Base-by-base conservation (phyloP, 1,140 invertebrate genomes). In the Halesus radiatus region DNA sequence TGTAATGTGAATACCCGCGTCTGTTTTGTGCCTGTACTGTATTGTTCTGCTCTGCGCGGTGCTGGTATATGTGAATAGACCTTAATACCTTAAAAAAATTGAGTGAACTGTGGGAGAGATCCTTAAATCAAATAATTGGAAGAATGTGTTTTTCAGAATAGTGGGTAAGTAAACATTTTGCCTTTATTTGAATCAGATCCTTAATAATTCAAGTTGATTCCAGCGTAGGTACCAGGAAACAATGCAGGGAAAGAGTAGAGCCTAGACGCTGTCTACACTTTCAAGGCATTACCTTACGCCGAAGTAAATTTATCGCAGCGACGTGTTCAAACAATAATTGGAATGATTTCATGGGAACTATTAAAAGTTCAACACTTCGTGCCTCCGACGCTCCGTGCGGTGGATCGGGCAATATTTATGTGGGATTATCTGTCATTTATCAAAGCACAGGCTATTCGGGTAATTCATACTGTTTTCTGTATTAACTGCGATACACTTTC, bases 241-340 rank as follows among this genome's bases (percentile, higher is more conserved):
- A 60, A 22, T 60, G 56, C 23, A 4, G 20, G n/a, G 18, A 23
- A 23, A 60, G n/a, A 45, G 56, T 23, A 23, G 37, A 45, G 37
- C 18, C 56, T 22, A 60, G 56, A 22, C 18, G 56, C 15, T 20
- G 56, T 22, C 56, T 60, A 8, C 20, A 60, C 56, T 60, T 60
- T 60, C 56, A 60, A 60, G 56, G 23, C 56, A 66, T 66, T 66
- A 66, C 62, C 62, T 66, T 66, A 66, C 7, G 29, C 10, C 76
- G 32, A 20, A 52, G 45, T 72, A 70, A 70, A 79, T 79, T 79
- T 79, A 79, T 79, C n/a, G 66, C 73, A 45, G 13, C 20, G 37
- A 73, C 78, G 68, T 79, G 78, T 79, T 79, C 78, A 79, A 79
- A 79, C 68, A 79, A 60, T 74, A 79, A 79, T 79, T 79, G 78